Evolutionary conservation across 2,113 vertebrate species (phyloP).

Genomic region (Chaetodon trifascialis): DNA sequence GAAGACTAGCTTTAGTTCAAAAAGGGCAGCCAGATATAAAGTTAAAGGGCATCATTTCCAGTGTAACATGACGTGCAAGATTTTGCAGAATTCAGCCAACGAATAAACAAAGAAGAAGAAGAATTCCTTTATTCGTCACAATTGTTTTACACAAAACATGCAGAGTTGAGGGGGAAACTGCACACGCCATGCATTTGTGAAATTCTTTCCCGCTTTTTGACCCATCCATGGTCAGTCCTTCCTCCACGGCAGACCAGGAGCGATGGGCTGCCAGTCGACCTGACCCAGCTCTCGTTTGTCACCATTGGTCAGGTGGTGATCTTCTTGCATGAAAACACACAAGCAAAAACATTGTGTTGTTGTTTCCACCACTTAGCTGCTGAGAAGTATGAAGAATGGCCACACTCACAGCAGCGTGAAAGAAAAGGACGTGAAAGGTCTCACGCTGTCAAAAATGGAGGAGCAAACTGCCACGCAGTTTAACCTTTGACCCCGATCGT

Average conservation of each 20-base stretch:
- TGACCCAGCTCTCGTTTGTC: no score
- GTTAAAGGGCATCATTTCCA: constrained; percentile 57
- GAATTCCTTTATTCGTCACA: no score
- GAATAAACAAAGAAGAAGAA: no score
- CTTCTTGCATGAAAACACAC: constrained; percentile 8
- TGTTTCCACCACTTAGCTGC: constrained; percentile 3
- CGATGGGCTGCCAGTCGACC: no score
- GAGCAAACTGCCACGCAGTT: constrained; percentile 27
- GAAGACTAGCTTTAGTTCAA: constrained; percentile 55
- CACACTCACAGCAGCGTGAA: constrained; percentile 7
- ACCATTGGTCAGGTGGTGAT: no score
- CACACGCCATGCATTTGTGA: no score
- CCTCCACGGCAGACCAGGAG: no score
- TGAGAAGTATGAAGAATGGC: neutral
- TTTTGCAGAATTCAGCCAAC: constrained; percentile 30
- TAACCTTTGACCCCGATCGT: constrained; percentile 38
- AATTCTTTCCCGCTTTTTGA: no score
- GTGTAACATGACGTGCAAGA: neutral
- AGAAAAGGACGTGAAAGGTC: constrained; percentile 20
- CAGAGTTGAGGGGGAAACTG: no score
- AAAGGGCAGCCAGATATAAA: constrained; percentile 46
- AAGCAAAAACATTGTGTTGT: neutral
- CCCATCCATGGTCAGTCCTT: no score
- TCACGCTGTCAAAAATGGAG: constrained; percentile 30
- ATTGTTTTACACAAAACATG: no score